Percentiles rank a stretch among this genome's conserved stretches.
Conservation (phyloP, 2,888 invertebrate species). For the Lampropteryx suffumata region DNA sequence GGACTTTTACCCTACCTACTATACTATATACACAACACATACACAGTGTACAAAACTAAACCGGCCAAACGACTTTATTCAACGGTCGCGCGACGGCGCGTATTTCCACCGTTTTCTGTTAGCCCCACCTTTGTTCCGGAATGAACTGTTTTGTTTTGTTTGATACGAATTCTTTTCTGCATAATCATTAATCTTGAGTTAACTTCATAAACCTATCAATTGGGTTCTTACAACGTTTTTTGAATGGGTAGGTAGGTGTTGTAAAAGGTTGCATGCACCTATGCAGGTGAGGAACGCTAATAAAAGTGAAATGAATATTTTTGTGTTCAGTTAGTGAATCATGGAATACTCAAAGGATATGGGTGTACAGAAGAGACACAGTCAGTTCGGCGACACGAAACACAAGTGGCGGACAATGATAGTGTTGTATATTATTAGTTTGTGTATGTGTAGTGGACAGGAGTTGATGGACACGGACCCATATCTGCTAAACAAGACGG, state of each 20-base stretch:
- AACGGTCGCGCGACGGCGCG: conserved; percentile 76
- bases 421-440: conserved; percentile 51
- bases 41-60: conserved; percentile 44
- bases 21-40: not conserved
- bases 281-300: conserved; percentile 53
- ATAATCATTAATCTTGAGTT: too few species aligned
- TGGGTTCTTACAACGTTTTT: too few species aligned
- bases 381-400: conserved; percentile 79
- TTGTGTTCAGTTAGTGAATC: conserved; percentile 60
- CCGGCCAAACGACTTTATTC: conserved; percentile 79
- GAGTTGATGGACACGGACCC: conserved; percentile 63
- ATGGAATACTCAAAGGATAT: conserved; percentile 72
- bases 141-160: conserved; percentile 52
- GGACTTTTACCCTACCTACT: conserved; percentile 41
- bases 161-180: conserved; percentile 26
- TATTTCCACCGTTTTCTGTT: conserved; percentile 54
- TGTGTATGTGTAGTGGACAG: conserved; percentile 64
- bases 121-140: conserved; percentile 76
- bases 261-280: conserved; percentile 45
- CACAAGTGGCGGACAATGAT: conserved; percentile 80
- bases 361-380: conserved; percentile 77
- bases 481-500: conserved; percentile 69
- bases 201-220: too few species aligned
- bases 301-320: conserved; percentile 73
- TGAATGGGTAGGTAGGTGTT: conserved; percentile 45